Base-by-base conservation (phyloP, 2,888 invertebrate genomes). In the Ischnus inquisitorius region DNA sequence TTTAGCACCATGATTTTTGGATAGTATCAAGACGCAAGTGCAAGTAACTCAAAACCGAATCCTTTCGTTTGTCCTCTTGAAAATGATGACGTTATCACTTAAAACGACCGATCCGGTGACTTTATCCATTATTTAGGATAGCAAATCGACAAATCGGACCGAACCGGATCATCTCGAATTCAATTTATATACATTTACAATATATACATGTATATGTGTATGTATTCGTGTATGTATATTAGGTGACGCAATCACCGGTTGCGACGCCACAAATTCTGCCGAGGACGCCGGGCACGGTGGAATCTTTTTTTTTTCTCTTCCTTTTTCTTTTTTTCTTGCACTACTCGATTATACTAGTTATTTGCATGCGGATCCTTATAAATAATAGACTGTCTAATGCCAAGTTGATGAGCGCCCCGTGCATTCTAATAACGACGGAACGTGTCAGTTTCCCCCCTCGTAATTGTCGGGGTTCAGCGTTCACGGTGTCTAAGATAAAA, bases 221-320 rank as follows among this genome's bases (percentile, higher is more conserved):
- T 54, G 34, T 34, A 34, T 34, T 34, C 34, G 34, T 34, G 10
- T 54, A 12, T 22, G 22, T 22, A 10, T 22, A 54, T 22, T 77
- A 71, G 41, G 14, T 82, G 78, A 79, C 62, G 82, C 64, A 82
- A 82, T 78, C n/a, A 41, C 39, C 43, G 19, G n/a, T 46, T 54
- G 62, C 72, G 51, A 68, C 78, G 74, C 60, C 62, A 69, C 57
- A 41, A 76, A 78, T 51, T 72, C 48, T 64, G 39, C 12, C 83
- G 69, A 83, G 79, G 83, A 48, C 79, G 16, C 51, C 48, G 74
- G 34, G 51, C 25, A 46, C 43, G 48, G 48, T 79, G 57, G 39
- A 51, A 62, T 65, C 69, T 64, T 8, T 78, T 16, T 34, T 62
- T 57, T 34, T 71, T 64, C 3, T 78, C 14, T 34, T 62, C 41